Base-by-base conservation (phyloP, 2,888 invertebrate species). In the Poecilobothrus nobilitatus region DNA sequence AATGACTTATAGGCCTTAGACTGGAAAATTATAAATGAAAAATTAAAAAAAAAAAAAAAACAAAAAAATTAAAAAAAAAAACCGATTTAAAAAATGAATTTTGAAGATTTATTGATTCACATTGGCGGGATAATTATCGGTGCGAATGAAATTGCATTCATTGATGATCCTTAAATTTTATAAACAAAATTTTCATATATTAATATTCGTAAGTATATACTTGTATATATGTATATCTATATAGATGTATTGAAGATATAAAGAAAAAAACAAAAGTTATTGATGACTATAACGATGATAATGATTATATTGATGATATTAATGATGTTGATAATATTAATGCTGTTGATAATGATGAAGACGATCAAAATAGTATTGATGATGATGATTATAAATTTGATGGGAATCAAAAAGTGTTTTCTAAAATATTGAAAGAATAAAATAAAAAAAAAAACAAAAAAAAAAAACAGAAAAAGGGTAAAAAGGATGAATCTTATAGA, bases 91-190 rank as follows among this genome's bases (percentile, higher is more conserved):
- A 53, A 12, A 53, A 18, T 53, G 18, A 18, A 18, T 53, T 53
- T 53, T 53, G 53, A 53, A 53, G 53, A 53, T 53, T 53, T 53
- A 53, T 53, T 53, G 53, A 53, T 53, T 53, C 53, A 53, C 53
- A 53, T 53, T 53, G 53, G 53, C 53, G 53, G 53, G 15, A n/a
- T 53, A 53, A 53, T 53, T 53, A 53, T 53, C 53, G 53, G n/a
- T 53, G 53, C 53, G 53, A 53, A 53, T 53, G 53, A 53, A 53
- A 53, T 53, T 53, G 53, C 53, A 53, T 53, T 53, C 53, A 53
- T 53, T 53, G 53, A 53, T 53, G 53, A 53, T 53, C 53, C 53
- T 53, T 53, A 37, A 12, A 37, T 10, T 18, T 53, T 53, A 18
- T 53, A 18, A 53, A 18, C 15, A 18, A n/a, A n/a, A 18, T 6